Conservation (phyloP, 2,113 vertebrate species). For the Nothoprocta perdicaria region DNA sequence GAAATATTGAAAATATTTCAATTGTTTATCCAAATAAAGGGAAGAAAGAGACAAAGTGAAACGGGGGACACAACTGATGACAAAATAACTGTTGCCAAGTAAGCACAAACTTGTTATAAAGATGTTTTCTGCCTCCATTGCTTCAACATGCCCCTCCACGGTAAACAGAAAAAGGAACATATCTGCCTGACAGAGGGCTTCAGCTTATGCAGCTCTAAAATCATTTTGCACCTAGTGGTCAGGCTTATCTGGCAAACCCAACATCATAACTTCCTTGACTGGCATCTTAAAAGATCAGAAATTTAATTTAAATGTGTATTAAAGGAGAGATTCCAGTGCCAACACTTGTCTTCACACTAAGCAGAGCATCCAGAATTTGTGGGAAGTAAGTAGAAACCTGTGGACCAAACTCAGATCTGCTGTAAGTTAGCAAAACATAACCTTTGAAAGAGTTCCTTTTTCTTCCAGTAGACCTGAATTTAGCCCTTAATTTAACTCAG, state of each 20-base stretch:
- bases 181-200: neutral
- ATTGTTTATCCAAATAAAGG: neutral
- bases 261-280: neutral
- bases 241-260: neutral
- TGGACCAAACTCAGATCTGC: neutral
- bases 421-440: neutral
- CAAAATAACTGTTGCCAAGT: neutral
- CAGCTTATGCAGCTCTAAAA: neutral
- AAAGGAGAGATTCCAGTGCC: neutral
- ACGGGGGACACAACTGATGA: neutral
- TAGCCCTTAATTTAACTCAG: conserved; percentile 41
- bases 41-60: neutral
- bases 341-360: neutral
- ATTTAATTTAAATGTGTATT: neutral
- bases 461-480: conserved; percentile 30
- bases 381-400: neutral
- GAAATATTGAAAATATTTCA: neutral
- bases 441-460: conserved; percentile 14
- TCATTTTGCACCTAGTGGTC: neutral
- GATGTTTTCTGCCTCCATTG: neutral
- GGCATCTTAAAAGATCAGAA: neutral
- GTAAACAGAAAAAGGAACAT: neutral
- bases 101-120: neutral
- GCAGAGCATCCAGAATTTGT: neutral
- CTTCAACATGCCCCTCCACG: neutral